Evolutionary conservation across 2,888 invertebrate species (phyloP).

Genomic region (Orthonevra nobilis): DNA sequence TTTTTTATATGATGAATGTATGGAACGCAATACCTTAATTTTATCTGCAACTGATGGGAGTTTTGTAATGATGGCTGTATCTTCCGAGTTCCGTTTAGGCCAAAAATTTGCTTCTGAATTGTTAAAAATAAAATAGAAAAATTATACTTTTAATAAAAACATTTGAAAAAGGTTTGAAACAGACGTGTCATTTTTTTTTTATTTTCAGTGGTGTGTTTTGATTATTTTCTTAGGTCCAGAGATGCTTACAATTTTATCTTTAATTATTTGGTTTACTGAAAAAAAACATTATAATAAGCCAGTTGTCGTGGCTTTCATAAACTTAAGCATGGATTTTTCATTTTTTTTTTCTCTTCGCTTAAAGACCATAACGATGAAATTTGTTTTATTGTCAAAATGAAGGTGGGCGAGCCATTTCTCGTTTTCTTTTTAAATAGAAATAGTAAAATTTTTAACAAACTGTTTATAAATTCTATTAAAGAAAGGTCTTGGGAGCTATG

Average conservation of each 20-base stretch:
- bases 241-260: constrained; percentile 3
- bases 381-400: constrained; percentile 17
- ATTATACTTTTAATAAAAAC: constrained; percentile 1
- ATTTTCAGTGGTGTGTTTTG: not conserved
- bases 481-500: no score
- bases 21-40: no score
- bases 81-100: no score
- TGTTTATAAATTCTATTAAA: no score
- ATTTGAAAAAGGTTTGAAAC: not conserved
- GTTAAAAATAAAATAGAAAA: not conserved
- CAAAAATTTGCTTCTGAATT: not conserved
- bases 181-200: not conserved
- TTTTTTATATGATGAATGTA: no score
- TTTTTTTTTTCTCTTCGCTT: constrained; percentile 15
- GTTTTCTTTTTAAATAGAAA: no score
- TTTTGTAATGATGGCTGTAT: no score
- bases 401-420: not conserved
- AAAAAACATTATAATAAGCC: constrained; percentile 18
- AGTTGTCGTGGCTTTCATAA: constrained; percentile 6
- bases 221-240: not conserved
- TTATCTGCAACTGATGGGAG: no score
- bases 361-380: constrained; percentile 18
- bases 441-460: no score
- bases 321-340: constrained; percentile 10
- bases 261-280: constrained; percentile 4